Base-by-base conservation (phyloP, 1,140 invertebrate species). In the Scaptodrosophila lebanonensis region DNA sequence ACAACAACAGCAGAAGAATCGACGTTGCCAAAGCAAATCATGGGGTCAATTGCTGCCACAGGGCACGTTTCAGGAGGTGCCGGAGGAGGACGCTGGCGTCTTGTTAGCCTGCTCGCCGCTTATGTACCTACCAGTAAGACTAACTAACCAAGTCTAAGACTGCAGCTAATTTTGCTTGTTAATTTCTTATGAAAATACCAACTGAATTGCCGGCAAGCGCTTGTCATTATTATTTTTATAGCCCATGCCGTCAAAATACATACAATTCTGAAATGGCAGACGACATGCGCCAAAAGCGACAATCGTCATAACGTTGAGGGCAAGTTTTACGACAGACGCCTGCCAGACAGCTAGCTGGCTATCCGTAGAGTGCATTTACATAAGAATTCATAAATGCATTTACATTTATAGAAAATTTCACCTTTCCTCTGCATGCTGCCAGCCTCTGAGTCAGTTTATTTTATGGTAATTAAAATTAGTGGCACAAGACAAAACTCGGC, bases 161-260 rank as follows among this genome's bases (percentile, higher is more conserved):
- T 22, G 36, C 29, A 38, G 18, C 49, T 60, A 44, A 60, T 50
- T 51, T 50, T 44, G 30, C 60, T 29, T 57, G 53, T 50, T 57
- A 45, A 50, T 50, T 29, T 50, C 11, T 22, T 15, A 2, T 33
- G 0, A 33, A 11, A 6, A 2, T 11, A 16, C 33, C 33, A 45
- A 58, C 62, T 53, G 53, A 44, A 54, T 60, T 42, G 44, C 40
- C 38, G 56, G 35, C 27, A 64, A 40, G 69, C 45, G 66, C 47
- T 57, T 68, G 73, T 68, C 73, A 67, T 73, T 73, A 40, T 35
- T 66, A 68, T 71, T 79, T 77, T 77, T 73, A 77, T 77, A 52
- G 73, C 73, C 36, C 57, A 30, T 30, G 66, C 51, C 66, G 69
- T 76, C 72, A 72, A 72, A 72, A 72, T 47, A 68, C 58, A 57